Base-by-base conservation (phyloP, 2,888 invertebrate genomes). In the Helicoverpa assulta region DNA sequence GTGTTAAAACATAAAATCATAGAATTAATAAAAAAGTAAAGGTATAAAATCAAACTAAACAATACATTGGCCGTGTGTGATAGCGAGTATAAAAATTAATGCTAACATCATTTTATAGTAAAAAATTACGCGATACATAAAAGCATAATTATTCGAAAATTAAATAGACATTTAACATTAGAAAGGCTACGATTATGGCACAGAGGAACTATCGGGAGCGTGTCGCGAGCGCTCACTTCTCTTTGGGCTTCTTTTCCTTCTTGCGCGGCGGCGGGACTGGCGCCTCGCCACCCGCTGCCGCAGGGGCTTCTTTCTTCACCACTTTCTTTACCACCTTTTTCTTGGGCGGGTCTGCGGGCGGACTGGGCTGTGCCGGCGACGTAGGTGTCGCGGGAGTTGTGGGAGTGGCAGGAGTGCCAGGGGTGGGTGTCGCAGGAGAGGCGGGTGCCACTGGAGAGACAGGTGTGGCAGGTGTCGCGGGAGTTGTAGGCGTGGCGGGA, bases 191-290 rank as follows among this genome's bases (percentile, higher is more conserved):
- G 90, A 86, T 86, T 93, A 95, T 95, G 95, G 95, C 95, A 95
- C 95, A 91, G 92, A 93, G 93, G 93, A 94, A 94, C 91, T 91
- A 86, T 86, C 75, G 85, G 85, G 87, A 89, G 89, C 87, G 87
- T 76, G 85, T 78, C 85, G 88, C 86, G 85, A 81, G 86, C 90
- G 90, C 92, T 94, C 92, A 94, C 88, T 94, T 93, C 82, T 96
- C 94, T 93, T 96, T 96, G 89, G 95, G 96, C 83, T 96, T 96
- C 91, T 96, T 96, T 89, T 95, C 95, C 90, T 96, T 96, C 90
- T 96, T 96, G 78, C 96, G 94, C 78, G 96, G 96, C 81, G 96
- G 96, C 80, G 96, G 96, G 64, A 96, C 96, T 52, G 96, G 96
- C 67, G 93, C 92, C 29, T 93, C 94, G 55, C 86, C 91, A 71